A percentile compares a stretch with the other conserved stretches of the same genome.
phyloP scores from a whole-genome alignment of 2,113 vertebrate species.

The Pachypanchax playfairii region DNA sequence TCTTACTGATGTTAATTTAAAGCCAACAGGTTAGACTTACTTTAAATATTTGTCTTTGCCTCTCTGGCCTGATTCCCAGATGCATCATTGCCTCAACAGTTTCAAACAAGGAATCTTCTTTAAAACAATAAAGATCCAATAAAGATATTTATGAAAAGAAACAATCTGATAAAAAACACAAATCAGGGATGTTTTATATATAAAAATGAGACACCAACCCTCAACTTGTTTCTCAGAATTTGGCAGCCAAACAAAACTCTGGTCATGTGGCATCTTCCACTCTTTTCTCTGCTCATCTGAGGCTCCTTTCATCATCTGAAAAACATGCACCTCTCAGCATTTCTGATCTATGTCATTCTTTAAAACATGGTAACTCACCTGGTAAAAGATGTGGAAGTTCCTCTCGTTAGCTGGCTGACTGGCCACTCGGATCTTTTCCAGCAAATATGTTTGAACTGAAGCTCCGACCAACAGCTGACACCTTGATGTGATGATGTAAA shows the following conservation, averaged over 20 bases:
- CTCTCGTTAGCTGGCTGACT: slow-evolving; percentile 88
- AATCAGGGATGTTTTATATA: neutral
- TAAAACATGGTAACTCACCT: slow-evolving; percentile 76
- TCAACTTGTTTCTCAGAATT: slow-evolving; percentile 86
- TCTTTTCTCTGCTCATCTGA: slow-evolving; percentile 84
- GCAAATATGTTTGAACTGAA: slow-evolving; percentile 92
- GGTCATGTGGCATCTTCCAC: slow-evolving; percentile 84
- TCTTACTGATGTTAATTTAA: neutral
- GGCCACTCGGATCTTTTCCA: slow-evolving; percentile 94
- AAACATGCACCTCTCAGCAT: slow-evolving; percentile 14
- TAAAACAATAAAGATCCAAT: slow-evolving; percentile 48
- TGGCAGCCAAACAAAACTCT: slow-evolving; percentile 89
- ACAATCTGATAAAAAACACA: neutral
- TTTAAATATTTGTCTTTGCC: slow-evolving; percentile 88
- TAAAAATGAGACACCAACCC: slow-evolving; percentile 72
- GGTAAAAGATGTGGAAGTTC: slow-evolving; percentile 99
- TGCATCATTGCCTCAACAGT: slow-evolving; percentile 91
- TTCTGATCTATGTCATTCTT: neutral
- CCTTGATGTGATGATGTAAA: slow-evolving; percentile 77
- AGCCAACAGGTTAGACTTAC: slow-evolving; percentile 69
- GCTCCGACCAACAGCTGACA: slow-evolving; percentile 90
- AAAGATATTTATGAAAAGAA: neutral
- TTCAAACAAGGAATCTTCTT: slow-evolving; percentile 90
- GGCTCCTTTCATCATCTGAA: slow-evolving; percentile 91
- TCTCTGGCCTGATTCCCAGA: slow-evolving; percentile 84